Evolutionary conservation across 2,888 invertebrate genomes (phyloP), one percentile per base, ranked within the genome.

Genomic region (Prenolepis imparis): DNA sequence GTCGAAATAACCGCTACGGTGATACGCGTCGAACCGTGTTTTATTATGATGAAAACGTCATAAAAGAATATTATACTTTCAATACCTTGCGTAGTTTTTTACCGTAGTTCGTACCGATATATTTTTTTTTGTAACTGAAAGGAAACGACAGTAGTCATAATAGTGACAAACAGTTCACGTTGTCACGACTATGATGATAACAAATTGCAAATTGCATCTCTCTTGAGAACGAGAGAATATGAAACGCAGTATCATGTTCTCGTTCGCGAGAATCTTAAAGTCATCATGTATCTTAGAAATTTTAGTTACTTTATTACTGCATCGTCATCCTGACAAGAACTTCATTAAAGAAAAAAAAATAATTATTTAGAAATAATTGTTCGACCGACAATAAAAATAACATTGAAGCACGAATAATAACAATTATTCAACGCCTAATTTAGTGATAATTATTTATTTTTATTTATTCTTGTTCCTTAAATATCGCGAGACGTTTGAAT

Each of bases 21-120:
- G 55, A 67, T 67, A 57, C 21, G 32, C 44, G 44, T 28, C 36
- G 36, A 59, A 44, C 12, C 36, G 24, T 70, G 44, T 70, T 80
- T 80, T 80, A 70, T 80, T 59, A 70, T 36, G 78, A 70, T 80
- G 59, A 9, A 59, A 78, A 70, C 39, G 41, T 77, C 63, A 36
- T 77, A 57, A 67, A 57, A 57, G n/a, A 2, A 67, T 28, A 57
- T 67, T 67, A 28, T 55, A n/a, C 41, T 5, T 66, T 41, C n/a
- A n/a, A n/a, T n/a, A n/a, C 6, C 18, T 52, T 59, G n/a, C 21
- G 28, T 15, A 28, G 44, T 21, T 41, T 57, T 61, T 44, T 12
- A 9, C 32, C 36, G 28, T 9, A 28, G 15, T n/a, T 57, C 11
- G 18, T 21, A 24, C 12, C 8, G 36, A 21, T 24, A 52, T n/a